Percentiles rank a stretch among this genome's conserved stretches.
These are phyloP conservation scores for Podarcis muralis DNA, from an alignment of 2,113 vertebrate species.

Conservation along the genomic window DNA sequence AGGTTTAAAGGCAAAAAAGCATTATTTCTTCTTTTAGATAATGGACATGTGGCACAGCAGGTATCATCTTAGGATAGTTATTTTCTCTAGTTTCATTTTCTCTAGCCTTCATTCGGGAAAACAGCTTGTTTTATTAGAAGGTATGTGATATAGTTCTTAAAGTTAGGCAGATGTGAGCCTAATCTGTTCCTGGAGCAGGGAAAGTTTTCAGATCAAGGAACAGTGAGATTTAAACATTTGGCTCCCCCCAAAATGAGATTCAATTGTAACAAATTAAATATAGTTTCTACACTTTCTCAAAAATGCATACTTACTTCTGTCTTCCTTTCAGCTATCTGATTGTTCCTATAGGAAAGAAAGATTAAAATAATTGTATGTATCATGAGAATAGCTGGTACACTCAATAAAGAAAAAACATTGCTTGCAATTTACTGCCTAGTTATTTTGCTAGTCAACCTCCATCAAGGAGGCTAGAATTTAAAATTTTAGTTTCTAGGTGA, in stretches of 20 bases:
- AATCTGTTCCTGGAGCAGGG: neutral
- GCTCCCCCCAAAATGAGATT: neutral
- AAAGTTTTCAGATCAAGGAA: neutral
- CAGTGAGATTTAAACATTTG: neutral
- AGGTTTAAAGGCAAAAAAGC: no score
- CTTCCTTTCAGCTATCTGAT: conserved; percentile 67
- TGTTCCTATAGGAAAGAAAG: conserved; percentile 66
- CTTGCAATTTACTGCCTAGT: neutral
- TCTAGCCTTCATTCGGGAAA: no score
- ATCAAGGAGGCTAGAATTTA: neutral
- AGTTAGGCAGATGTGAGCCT: neutral
- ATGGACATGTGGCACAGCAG: neutral
- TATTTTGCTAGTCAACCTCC: neutral
- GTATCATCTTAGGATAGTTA: neutral
- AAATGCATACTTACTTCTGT: conserved; percentile 71
- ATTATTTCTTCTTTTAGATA: neutral
- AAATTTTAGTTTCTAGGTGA: neutral
- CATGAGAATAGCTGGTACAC: neutral
- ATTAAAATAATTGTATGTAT: neutral
- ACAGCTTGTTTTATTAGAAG: no score
- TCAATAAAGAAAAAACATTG: neutral
- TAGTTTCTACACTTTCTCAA: neutral
- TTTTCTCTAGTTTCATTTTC: neutral
- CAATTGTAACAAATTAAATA: neutral
- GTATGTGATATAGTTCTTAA: neutral